Percentiles rank a stretch among this genome's conserved stretches.
Conservation (phyloP, 1,140 invertebrate genomes). For the Cotesia typhae region DNA sequence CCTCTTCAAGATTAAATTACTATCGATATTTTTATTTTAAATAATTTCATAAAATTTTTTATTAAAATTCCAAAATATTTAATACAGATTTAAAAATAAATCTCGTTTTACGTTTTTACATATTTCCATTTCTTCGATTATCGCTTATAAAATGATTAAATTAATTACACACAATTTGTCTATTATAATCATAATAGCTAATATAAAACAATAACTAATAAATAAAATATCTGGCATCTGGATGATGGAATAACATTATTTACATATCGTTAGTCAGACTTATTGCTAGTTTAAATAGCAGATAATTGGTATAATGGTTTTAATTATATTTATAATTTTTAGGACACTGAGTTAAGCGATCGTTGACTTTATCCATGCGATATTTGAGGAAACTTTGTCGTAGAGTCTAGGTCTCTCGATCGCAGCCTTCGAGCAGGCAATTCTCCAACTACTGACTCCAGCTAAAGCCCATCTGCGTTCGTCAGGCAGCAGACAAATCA, state of each 20-base stretch:
- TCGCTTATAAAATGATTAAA: background rate
- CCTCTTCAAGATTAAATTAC: too few relatives aligned
- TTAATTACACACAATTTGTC: too few relatives aligned
- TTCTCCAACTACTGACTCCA: conserved; percentile 83
- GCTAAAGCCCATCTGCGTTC: conserved; percentile 75
- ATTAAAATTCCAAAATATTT: too few relatives aligned
- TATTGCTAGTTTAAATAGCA: too few relatives aligned
- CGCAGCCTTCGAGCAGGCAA: conserved; percentile 78
- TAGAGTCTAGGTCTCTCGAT: conserved; percentile 80
- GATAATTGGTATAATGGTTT: too few relatives aligned
- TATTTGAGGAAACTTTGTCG: conserved; percentile 80
- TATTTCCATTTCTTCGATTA: background rate
- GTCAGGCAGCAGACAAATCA: conserved; percentile 76
- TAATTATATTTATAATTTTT: too few relatives aligned
- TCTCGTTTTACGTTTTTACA: too few relatives aligned
- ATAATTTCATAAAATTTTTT: too few relatives aligned
- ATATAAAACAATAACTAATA: conserved; percentile 9
- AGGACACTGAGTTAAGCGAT: conserved; percentile 54
- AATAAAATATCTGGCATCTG: conserved; percentile 19
- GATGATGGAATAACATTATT: conserved; percentile 15
- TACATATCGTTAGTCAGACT: conserved; percentile 4
- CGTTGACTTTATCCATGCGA: conserved; percentile 81
- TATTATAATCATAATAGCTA: conserved; percentile 2
- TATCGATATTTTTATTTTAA: too few relatives aligned
- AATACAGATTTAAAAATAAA: too few relatives aligned